Evolutionary conservation across 2,797 vertebrate genomes (phyloP).

Genomic region (Huso huso): DNA sequence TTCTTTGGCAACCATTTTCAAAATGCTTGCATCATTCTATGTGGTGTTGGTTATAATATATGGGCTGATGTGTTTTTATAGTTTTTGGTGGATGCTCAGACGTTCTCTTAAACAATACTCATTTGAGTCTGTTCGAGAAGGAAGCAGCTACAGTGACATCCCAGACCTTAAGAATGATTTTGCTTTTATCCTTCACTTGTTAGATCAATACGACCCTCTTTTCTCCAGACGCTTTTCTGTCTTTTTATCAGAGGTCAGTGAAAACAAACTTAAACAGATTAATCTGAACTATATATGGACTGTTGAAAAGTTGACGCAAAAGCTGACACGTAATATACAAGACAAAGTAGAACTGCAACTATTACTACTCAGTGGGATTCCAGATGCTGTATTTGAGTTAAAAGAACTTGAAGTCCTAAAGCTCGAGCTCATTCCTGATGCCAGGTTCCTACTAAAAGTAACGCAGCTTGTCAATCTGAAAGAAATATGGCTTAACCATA

Average conservation of each 20-base stretch:
- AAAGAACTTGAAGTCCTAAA: constrained; percentile 65
- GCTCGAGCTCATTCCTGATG: constrained; percentile 66
- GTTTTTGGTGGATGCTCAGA: constrained; percentile 70
- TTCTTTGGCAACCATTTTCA: constrained; percentile 64
- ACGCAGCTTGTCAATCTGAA: constrained; percentile 60
- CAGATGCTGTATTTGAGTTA: constrained; percentile 65
- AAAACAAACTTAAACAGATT: constrained; percentile 69
- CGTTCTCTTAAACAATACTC: constrained; percentile 70
- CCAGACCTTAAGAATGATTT: constrained; percentile 71
- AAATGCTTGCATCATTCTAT: constrained; percentile 64
- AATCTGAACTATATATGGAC: constrained; percentile 70
- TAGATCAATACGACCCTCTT: constrained; percentile 67
- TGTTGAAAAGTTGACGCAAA: constrained; percentile 62
- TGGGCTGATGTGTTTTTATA: constrained; percentile 63
- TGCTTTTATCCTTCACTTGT: constrained; percentile 70
- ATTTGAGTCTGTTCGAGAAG: constrained; percentile 64
- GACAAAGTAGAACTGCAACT: constrained; percentile 65
- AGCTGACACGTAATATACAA: constrained; percentile 53
- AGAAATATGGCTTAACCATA: constrained; percentile 62
- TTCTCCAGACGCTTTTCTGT: constrained; percentile 70
- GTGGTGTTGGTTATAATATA: constrained; percentile 62
- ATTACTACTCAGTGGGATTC: constrained; percentile 67
- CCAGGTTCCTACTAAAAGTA: constrained; percentile 54
- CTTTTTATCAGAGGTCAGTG: constrained; percentile 67
- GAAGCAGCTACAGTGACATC: constrained; percentile 70